These are phyloP conservation scores for Macrosoma leucophasiata DNA, from an alignment of 2,888 invertebrate genomes.

Conservation along the genomic window DNA sequence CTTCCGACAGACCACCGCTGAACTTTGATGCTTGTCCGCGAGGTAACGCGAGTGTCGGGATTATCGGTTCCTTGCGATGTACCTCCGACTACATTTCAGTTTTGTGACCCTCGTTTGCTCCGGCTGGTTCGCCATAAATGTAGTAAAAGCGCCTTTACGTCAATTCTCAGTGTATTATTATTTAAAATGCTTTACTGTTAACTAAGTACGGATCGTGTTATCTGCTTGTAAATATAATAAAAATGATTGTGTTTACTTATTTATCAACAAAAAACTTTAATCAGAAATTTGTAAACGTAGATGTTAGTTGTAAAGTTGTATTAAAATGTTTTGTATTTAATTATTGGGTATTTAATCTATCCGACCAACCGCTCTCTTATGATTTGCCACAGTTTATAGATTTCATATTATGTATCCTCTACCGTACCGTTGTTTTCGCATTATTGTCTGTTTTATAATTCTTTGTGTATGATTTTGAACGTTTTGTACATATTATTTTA, in stretches of 20 bases:
- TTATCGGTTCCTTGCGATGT: constrained; percentile 23
- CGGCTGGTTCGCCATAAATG: constrained; percentile 63
- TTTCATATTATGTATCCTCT: constrained; percentile 35
- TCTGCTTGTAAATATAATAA: constrained; percentile 74
- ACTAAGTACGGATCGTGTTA: constrained; percentile 67
- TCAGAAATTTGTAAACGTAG: constrained; percentile 70
- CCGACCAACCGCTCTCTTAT: constrained; percentile 71
- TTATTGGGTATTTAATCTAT: constrained; percentile 68
- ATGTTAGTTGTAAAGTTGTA: constrained; percentile 74
- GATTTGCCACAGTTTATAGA: constrained; percentile 56
- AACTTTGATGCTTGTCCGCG: constrained; percentile 36
- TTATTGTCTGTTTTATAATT: constrained; percentile 43
- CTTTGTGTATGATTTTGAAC: constrained; percentile 67
- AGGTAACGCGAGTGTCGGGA: constrained; percentile 21
- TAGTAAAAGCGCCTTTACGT: constrained; percentile 71
- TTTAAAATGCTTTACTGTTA: constrained; percentile 71
- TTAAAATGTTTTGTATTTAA: constrained; percentile 73
- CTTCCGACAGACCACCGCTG: constrained; percentile 66
- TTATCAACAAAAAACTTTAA: constrained; percentile 67
- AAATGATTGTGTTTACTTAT: constrained; percentile 72
- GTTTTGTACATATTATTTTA: constrained; percentile 74
- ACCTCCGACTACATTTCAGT: constrained; percentile 24
- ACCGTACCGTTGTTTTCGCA: constrained; percentile 42
- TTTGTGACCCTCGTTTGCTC: constrained; percentile 41
- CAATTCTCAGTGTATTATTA: constrained; percentile 76